These are phyloP conservation scores for Lysiphlebus fabarum DNA, from an alignment of 1,140 invertebrate genomes.

Conservation along the genomic window DNA sequence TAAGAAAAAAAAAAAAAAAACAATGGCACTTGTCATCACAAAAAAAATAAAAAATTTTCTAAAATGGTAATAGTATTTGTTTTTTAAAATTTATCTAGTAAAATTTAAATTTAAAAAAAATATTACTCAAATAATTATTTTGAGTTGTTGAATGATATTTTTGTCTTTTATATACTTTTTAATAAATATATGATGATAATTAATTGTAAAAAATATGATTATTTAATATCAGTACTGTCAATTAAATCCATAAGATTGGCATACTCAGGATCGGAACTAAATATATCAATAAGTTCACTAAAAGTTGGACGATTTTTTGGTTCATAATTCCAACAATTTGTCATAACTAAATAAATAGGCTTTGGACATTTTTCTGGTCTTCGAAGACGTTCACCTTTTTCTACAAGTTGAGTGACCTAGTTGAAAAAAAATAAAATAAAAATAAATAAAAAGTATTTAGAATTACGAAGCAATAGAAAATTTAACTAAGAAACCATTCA, in stretches of 20 bases:
- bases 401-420: slow-evolving; percentile 78
- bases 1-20: not conserved
- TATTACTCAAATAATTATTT: no score
- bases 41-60: no score
- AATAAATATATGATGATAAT: not conserved
- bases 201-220: slow-evolving; percentile 21
- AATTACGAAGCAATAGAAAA: no score
- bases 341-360: slow-evolving; percentile 83
- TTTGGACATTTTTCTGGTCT: slow-evolving; percentile 80
- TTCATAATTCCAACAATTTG: slow-evolving; percentile 84
- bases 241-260: slow-evolving; percentile 65
- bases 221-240: slow-evolving; percentile 46
- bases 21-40: no score
- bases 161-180: not conserved
- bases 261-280: slow-evolving; percentile 72
- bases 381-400: slow-evolving; percentile 70
- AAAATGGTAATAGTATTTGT: no score
- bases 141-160: no score
- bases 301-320: slow-evolving; percentile 79
- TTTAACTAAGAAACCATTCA: slow-evolving; percentile 10
- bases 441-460: not conserved
- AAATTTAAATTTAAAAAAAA: no score
- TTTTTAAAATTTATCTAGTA: no score
- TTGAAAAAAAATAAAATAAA: slow-evolving; percentile 10
- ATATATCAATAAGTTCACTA: slow-evolving; percentile 71